phyloP scores from a whole-genome alignment of 53 echinoderm and acorn worm species.

The Echinometra lucunter region DNA sequence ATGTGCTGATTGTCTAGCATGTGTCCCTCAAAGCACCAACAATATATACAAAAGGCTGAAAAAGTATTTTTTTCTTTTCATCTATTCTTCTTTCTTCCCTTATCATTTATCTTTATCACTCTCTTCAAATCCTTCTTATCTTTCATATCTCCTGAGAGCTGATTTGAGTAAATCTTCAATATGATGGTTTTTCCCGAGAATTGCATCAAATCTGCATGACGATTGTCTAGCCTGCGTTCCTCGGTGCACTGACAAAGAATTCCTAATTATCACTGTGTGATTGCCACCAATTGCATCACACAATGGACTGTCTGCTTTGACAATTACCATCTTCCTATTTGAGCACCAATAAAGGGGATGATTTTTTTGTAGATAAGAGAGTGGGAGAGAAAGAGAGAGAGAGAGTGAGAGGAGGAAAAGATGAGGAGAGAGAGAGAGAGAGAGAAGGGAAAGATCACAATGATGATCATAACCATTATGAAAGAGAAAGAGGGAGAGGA shows the following conservation, averaged over 20 bases:
- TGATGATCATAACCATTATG: too few relatives aligned
- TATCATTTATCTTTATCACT: background rate
- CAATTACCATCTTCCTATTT: background rate
- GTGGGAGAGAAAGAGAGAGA: background rate
- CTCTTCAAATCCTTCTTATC: background rate
- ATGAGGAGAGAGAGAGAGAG: background rate
- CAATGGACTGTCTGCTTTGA: background rate
- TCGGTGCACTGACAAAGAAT: background rate
- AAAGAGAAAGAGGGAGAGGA: too few relatives aligned
- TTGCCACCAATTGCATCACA: constrained; percentile 19
- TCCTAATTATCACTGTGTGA: background rate
- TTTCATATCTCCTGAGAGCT: background rate
- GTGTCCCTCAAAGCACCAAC: too few relatives aligned
- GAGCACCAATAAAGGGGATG: background rate
- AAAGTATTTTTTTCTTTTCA: too few relatives aligned
- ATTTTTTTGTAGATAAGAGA: background rate
- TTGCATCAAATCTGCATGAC: background rate
- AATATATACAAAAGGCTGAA: too few relatives aligned
- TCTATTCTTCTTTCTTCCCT: background rate
- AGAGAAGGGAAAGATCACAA: too few relatives aligned
- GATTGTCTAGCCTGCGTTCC: background rate
- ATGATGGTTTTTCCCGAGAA: background rate
- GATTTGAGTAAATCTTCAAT: background rate
- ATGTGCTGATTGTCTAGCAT: too few relatives aligned
- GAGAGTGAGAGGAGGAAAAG: background rate